Percentiles rank a stretch among this genome's conserved stretches.
These are phyloP conservation scores for Pteruthius melanotis DNA, from an alignment of 2,113 vertebrate genomes.

Conservation along the genomic window DNA sequence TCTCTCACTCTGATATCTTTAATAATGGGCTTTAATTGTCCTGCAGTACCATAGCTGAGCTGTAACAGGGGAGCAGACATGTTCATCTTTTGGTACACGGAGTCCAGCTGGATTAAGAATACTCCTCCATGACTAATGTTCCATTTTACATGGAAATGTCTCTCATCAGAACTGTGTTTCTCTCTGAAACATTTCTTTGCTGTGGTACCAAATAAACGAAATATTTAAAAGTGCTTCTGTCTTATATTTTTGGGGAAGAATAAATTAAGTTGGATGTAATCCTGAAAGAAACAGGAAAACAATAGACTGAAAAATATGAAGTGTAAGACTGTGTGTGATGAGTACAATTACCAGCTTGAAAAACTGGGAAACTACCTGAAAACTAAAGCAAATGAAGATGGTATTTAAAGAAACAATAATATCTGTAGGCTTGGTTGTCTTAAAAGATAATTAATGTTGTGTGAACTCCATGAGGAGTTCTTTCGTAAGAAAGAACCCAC, in stretches of 20 bases:
- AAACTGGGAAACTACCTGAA: neutral
- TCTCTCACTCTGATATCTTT: conserved; percentile 38
- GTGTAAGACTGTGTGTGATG: neutral
- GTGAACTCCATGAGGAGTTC: no score
- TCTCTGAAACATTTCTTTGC: conserved; percentile 37
- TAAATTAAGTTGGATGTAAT: neutral
- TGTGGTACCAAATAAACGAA: conserved; percentile 20
- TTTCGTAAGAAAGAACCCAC: no score
- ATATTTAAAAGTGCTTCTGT: neutral
- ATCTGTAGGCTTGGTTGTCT: neutral
- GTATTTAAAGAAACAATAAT: neutral
- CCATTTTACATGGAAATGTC: conserved; percentile 12
- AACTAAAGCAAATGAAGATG: neutral
- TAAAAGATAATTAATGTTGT: neutral
- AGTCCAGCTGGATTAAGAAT: conserved; percentile 44
- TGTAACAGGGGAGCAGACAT: conserved; percentile 6
- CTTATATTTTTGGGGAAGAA: neutral
- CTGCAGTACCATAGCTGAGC: conserved; percentile 24
- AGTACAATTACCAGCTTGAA: neutral
- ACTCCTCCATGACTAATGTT: conserved; percentile 30
- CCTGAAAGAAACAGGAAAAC: neutral
- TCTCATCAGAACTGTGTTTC: conserved; percentile 13
- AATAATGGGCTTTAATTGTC: conserved; percentile 55
- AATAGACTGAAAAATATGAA: neutral
- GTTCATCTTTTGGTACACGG: conserved; percentile 19